Base-by-base conservation (phyloP, 2,797 vertebrate genomes). In the Pangasius djambal region DNA sequence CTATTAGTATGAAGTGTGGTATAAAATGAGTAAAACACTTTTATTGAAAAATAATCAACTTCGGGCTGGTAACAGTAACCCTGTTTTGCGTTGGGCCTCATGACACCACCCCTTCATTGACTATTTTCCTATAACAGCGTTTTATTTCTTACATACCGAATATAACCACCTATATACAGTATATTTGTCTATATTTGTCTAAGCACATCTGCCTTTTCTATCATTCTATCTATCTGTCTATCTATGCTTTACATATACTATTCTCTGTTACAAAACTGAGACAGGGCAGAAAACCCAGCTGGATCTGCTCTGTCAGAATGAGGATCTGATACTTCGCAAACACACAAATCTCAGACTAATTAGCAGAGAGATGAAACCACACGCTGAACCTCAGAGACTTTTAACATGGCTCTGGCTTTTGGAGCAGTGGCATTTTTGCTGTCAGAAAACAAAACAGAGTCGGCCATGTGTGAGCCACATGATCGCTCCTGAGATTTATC, bases 391-490 rank as follows among this genome's bases (percentile, higher is more conserved):
- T 85, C 22, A 48, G 89, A 90, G 86, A 88, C 89, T 85, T 88
- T 85, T 85, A 83, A 86, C 89, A 84, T 74, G 86, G 81, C 81
- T 82, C 48, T n/a, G 63, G 61, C 40, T 83, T 90, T 85, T 83
- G 77, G 72, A 78, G 55, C 61, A 22, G 75, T 63, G 4, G 78
- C 83, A 67, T 61, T 85, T 84, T 88, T 16, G 48, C 89, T 88
- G 86, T 90, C 86, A 89, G 70, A 85, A 88, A 87, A 89, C 86
- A 89, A 89, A 87, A 70, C 72, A 50, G 82, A 87, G 79, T 78
- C 25, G 79, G 79, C 72, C 86, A 84, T 84, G 83, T 84, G 34
- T 77, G 63, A 70, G 82, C 82, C 89, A 89, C 81, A 85, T 50
- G 82, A 87, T 87, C 70, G 67, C 89, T 87, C 82, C 77, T 87